Evolutionary conservation across 2,797 vertebrate species (phyloP).

Genomic region (Garrulus glandarius): DNA sequence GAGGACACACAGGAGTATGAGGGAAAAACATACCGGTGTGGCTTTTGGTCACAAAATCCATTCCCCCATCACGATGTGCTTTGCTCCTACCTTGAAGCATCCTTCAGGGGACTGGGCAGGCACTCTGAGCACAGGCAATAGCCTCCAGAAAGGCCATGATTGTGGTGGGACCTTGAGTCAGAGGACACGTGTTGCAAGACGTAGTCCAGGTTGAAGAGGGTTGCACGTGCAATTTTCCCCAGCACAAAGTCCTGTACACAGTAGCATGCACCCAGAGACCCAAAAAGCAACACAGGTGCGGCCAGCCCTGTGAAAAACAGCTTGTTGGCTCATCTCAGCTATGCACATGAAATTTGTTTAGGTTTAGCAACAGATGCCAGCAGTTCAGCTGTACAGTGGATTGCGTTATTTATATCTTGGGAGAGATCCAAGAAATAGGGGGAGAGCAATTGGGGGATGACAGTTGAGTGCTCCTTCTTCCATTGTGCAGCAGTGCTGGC

Average conservation of each 20-base stretch:
- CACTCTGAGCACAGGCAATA: neutral
- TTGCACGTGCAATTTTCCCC: accelerated
- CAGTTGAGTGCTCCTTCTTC: neutral
- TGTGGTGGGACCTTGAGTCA: neutral
- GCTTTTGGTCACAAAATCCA: neutral
- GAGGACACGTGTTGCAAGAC: neutral
- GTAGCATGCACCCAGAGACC: accelerated
- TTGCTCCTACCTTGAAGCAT: neutral
- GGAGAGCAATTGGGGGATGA: neutral
- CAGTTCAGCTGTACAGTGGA: neutral
- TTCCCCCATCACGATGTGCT: accelerated
- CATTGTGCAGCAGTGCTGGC: neutral
- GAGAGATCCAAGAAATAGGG: neutral
- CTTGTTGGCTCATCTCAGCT: neutral
- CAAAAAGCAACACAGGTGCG: neutral
- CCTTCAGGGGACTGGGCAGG: neutral
- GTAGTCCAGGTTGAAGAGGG: neutral
- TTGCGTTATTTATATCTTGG: neutral
- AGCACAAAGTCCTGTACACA: neutral
- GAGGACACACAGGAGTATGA: neutral
- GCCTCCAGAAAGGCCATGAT: neutral
- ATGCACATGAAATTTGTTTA: neutral
- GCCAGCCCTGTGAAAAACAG: neutral
- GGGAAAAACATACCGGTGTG: neutral
- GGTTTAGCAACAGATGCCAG: neutral